Evolutionary conservation across 2,797 vertebrate genomes (phyloP).

Genomic region (Urosaurus nigricauda): DNA sequence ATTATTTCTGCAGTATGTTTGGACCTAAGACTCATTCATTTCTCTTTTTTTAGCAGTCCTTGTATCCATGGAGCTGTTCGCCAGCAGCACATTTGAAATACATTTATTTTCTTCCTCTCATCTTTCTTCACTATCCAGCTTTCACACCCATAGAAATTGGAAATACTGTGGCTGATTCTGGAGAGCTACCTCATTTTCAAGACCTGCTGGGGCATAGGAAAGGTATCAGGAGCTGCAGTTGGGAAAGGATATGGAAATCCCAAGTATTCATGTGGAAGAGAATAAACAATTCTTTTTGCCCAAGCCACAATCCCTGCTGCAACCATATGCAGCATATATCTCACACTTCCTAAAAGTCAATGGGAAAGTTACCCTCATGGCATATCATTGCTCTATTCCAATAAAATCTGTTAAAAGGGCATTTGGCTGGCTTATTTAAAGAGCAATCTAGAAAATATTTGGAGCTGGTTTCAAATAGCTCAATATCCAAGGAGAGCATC

Average conservation of each 20-base stretch:
- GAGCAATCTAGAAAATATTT: slow-evolving; percentile 59
- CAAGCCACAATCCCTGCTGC: not conserved
- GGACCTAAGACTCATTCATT: no score
- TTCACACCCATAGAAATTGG: no score
- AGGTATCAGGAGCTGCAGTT: not conserved
- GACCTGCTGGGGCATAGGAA: no score
- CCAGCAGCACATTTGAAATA: no score
- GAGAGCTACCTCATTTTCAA: no score
- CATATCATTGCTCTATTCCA: slow-evolving; percentile 34
- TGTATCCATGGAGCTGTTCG: no score
- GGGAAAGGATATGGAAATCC: not conserved
- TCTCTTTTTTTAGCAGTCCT: no score
- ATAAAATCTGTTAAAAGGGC: slow-evolving; percentile 48
- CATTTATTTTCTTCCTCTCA: no score
- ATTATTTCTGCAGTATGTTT: no score
- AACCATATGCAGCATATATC: not conserved
- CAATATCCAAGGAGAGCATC: slow-evolving; percentile 42
- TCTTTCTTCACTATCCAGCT: no score
- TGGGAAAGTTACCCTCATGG: slow-evolving; percentile 27
- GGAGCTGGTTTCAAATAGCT: slow-evolving; percentile 48
- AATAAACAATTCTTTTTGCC: not conserved
- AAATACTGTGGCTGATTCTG: no score
- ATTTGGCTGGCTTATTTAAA: slow-evolving; percentile 55
- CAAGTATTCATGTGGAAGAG: not conserved
- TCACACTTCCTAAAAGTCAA: slow-evolving; percentile 45